A percentile compares a stretch with the other conserved stretches of the same genome.
These are phyloP conservation scores for Pelecanoides urinatrix DNA, from an alignment of 2,113 vertebrate species.

Conservation along the genomic window DNA sequence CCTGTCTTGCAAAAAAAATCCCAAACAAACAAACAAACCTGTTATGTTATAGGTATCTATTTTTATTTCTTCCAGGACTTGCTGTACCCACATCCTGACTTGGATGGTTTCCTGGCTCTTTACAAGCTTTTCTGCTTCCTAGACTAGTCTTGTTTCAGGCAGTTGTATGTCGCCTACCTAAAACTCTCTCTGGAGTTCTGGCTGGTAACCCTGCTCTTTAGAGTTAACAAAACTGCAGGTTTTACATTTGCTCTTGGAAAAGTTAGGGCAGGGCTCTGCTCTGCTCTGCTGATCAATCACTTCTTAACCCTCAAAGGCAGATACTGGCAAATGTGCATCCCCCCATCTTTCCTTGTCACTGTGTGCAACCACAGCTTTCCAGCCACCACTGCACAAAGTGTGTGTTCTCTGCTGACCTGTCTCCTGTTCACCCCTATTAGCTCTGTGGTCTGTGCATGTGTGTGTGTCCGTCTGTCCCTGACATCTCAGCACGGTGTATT, in stretches of 20 bases:
- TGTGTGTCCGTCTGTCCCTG: background rate
- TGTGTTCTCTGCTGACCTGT: background rate
- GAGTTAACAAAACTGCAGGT: background rate
- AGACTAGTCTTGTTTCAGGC: background rate
- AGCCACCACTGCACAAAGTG: too few species aligned
- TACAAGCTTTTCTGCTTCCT: background rate
- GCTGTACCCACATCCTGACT: background rate
- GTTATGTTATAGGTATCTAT: background rate
- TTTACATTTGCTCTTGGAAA: background rate
- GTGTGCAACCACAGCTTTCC: background rate
- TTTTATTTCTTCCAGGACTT: background rate
- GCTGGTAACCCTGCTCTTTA: background rate
- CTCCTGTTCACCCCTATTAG: background rate
- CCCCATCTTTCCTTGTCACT: background rate
- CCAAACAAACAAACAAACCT: too few species aligned
- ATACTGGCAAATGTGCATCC: background rate
- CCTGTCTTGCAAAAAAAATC: background rate
- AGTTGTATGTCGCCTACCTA: background rate
- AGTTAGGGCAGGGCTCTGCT: background rate
- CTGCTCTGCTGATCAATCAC: background rate
- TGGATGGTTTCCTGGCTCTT: background rate
- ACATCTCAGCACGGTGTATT: background rate
- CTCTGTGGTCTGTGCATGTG: background rate
- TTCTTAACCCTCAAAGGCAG: background rate
- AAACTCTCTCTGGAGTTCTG: background rate